Evolutionary conservation across 2,888 invertebrate genomes (phyloP), one percentile per base, ranked within the genome.

Genomic region (Drosophila sordidula): DNA sequence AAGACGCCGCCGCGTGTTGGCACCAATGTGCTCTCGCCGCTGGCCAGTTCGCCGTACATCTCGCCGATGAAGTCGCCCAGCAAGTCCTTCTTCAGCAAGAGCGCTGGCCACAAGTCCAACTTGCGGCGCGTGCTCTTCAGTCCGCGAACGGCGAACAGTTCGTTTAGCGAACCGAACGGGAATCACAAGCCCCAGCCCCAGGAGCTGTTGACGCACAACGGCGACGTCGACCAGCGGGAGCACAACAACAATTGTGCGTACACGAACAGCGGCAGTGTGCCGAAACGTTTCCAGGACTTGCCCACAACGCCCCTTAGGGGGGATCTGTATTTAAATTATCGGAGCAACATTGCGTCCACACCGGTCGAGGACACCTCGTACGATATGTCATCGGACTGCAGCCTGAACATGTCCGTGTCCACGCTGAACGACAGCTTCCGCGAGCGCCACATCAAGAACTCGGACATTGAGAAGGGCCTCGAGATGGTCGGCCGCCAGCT

Each of bases 401-500:
- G 61, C 25, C 29, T 57, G 3, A 75, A 52, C 18, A 12, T 55
- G 49, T 71, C 55, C 55, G 59, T 57, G n/a, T 51, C 58, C 1
- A 32, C 55, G 8, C 25, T 69, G n/a, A 70, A 74, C 29, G 81
- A 89, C 1, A 89, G 91, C 1, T 92, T 87, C 54, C 89, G 87
- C 18, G 92, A 92, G 74, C 90, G 92, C 4, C 90, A 92, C 74
- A 78, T 95, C 75, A 91, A 95, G 44, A 93, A 96, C 9, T 93
- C 94, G 51, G 98, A 98, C 90, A 94, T 95, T 32, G 95, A 96
- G 63, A 98, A 98, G 90, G 98, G 98, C 0, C 93, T 98, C n/a
- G 98, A 98, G 92, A 93, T 95, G 79, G 94, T 97, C 42, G 98
- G 97, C 70, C 94, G 96, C 93, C 95, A 91, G 56, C 57, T 92